Evolutionary conservation across 2,113 vertebrate genomes (phyloP).

Genomic region (Gadus macrocephalus): DNA sequence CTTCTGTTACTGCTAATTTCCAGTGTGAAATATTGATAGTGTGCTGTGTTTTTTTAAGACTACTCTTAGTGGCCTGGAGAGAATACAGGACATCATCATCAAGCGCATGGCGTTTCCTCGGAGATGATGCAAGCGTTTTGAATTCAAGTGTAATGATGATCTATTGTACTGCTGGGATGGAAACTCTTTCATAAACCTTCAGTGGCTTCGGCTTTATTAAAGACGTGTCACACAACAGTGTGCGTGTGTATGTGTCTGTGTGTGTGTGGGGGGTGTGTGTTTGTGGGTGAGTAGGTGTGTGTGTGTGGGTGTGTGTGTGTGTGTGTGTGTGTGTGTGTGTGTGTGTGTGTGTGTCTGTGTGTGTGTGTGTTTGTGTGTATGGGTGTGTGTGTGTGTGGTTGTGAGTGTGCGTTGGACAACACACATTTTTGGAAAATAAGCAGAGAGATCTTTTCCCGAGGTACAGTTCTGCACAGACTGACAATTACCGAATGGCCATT

Average conservation of each 20-base stretch:
- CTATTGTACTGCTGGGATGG: conserved; percentile 50
- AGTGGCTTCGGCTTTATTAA: conserved; percentile 56
- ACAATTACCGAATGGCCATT: too few species aligned
- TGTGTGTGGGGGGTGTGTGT: background rate
- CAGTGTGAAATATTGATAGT: too few species aligned
- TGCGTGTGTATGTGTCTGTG: background rate
- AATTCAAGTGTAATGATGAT: conserved; percentile 56
- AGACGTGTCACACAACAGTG: conserved; percentile 23
- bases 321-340: background rate
- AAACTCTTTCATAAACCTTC: conserved; percentile 54
- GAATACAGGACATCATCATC: too few species aligned
- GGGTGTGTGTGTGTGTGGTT: conserved; percentile 8
- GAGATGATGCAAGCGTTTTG: conserved; percentile 62
- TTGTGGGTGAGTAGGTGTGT: background rate
- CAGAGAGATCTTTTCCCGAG: too few species aligned
- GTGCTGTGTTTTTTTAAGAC: too few species aligned
- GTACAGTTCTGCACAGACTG: too few species aligned
- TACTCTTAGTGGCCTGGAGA: too few species aligned
- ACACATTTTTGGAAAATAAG: too few species aligned
- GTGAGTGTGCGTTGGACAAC: conserved; percentile 13
- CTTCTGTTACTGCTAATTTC: too few species aligned
- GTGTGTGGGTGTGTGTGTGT: conserved; percentile 14
- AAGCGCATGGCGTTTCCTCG: conserved; percentile 39
- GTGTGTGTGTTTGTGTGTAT: conserved; percentile 13
- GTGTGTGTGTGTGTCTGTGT: background rate